Evolutionary conservation across 2,797 vertebrate species (phyloP), one percentile per base, ranked within the genome.

Genomic region (Capromys pilorides): DNA sequence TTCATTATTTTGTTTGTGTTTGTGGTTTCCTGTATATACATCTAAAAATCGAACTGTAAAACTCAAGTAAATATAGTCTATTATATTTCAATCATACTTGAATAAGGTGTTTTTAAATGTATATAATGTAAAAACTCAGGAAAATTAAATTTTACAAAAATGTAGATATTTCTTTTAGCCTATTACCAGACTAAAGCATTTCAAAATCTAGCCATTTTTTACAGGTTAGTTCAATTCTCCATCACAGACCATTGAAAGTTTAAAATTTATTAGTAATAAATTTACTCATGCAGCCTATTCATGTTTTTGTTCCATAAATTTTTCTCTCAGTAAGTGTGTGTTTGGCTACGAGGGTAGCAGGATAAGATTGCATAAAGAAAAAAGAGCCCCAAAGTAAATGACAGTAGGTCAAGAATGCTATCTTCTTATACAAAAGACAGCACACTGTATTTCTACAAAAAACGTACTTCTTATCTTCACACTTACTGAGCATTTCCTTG

Each of bases 231-330:
- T 95, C 33, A 69, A 54, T 69, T 73, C 62, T 75, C 54, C 87
- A 73, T 57, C 71, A 88, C 51, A 96, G 45, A 82, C 14, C 75
- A 94, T 13, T 24, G 5, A 94, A 91, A 93, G 66, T 79, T 57
- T 93, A 82, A 96, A 94, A 90, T 21, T 73, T 62, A 61, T 85
- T 69, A 93, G 31, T 93, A 57, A 79, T 86, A 89, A 95, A 91
- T 26, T 75, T 86, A 78, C 41, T 91, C 36, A 49, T 13, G 62
- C 12, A 88, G 51, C 8, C 14, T 12, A 67, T 51, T 61, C 36
- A 62, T 73, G 19, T 39, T 77, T 31, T 62, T 73, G 21, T 45
- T 88, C 59, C n/a, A 71, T 81, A 41, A 94, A 91, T 88, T 88
- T 14, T 80, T 91, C 33, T 90, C 84, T 94, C 51, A 69, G 39